These are phyloP conservation scores for Chaenogobius annularis DNA, from an alignment of 2,113 vertebrate species.

Conservation along the genomic window DNA sequence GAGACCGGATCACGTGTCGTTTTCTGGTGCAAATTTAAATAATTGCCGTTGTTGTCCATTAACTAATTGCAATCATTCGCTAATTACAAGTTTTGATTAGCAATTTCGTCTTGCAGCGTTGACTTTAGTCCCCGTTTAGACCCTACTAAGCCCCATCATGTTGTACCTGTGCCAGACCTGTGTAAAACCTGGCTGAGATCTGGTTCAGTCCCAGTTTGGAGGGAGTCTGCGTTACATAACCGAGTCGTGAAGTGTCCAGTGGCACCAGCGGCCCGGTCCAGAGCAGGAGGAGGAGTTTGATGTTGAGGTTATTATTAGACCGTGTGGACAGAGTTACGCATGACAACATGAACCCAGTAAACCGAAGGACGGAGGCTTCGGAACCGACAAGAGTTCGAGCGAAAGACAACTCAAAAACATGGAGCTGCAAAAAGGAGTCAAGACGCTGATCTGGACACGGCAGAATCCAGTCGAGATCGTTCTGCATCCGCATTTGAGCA, in stretches of 20 bases:
- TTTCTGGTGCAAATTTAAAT: no score
- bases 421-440: no score
- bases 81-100: no score
- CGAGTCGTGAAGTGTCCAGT: background rate
- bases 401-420: no score
- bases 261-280: background rate
- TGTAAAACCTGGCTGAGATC: background rate
- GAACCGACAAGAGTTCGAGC: background rate
- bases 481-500: no score
- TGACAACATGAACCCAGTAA: background rate
- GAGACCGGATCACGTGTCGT: no score
- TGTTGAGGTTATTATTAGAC: background rate
- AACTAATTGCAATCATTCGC: no score
- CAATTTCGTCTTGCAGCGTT: background rate
- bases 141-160: no score
- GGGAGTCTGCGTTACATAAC: background rate
- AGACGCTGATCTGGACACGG: no score
- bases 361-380: background rate
- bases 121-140: background rate
- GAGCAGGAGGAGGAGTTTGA: background rate
- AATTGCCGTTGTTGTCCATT: no score
- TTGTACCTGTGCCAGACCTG: no score
- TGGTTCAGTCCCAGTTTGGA: background rate
- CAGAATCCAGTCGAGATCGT: no score
- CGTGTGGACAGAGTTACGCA: background rate